These are phyloP conservation scores for Murina feae DNA, from an alignment of 2,113 vertebrate genomes.

Conservation along the genomic window DNA sequence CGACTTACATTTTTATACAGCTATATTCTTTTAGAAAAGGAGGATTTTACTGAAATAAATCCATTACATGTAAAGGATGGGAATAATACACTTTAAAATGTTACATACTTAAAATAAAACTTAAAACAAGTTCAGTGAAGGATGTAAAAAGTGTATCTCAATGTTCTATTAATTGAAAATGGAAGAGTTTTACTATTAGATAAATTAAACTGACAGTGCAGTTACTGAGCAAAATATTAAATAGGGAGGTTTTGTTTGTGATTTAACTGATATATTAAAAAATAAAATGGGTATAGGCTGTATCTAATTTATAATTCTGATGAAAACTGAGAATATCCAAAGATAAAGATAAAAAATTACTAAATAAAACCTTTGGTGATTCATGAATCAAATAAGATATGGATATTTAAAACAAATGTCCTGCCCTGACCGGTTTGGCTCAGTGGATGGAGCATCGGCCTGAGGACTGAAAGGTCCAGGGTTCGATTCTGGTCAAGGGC, in stretches of 20 bases:
- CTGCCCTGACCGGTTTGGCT: no score
- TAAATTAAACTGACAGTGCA: conserved; percentile 62
- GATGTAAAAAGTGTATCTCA: conserved; percentile 60
- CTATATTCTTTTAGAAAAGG: conserved; percentile 66
- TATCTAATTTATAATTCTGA: conserved; percentile 54
- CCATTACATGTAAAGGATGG: conserved; percentile 58
- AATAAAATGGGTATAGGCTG: conserved; percentile 52
- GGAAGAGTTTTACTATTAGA: conserved; percentile 62
- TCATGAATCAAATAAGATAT: background rate
- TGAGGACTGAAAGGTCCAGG: no score
- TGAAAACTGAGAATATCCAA: conserved; percentile 42
- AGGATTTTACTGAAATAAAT: conserved; percentile 73
- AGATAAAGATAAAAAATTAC: background rate
- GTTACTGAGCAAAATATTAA: conserved; percentile 71
- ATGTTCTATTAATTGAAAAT: conserved; percentile 63
- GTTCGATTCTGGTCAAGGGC: no score
- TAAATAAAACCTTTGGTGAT: background rate
- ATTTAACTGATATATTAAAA: conserved; percentile 67
- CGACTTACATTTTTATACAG: conserved; percentile 59
- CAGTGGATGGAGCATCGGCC: no score
- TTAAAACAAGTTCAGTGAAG: conserved; percentile 69
- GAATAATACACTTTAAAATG: conserved; percentile 57
- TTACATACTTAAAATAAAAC: conserved; percentile 54
- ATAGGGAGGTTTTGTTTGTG: conserved; percentile 48
- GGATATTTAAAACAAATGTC: conserved; percentile 15